A percentile compares a stretch with the other conserved stretches of the same genome.
These are phyloP conservation scores for Danionella dracula DNA, from an alignment of 2,797 vertebrate genomes.

Conservation along the genomic window DNA sequence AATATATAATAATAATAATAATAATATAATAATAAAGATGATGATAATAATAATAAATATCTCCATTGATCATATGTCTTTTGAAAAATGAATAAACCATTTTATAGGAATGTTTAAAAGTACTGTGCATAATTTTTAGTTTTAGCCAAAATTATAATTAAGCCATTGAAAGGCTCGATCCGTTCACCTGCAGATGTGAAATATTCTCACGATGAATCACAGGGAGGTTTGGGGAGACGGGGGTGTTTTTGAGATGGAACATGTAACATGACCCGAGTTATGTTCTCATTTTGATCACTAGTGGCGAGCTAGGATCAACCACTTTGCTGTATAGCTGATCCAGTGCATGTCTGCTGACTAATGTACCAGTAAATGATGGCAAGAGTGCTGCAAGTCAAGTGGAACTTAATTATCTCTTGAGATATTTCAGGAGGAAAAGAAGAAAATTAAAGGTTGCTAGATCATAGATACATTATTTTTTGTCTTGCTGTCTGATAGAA, in stretches of 20 bases:
- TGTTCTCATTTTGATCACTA: constrained; percentile 18
- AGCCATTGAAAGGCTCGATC: too few species aligned
- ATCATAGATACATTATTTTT: constrained; percentile 25
- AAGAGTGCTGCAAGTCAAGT: constrained; percentile 37
- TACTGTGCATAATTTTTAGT: too few species aligned
- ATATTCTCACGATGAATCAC: constrained; percentile 27
- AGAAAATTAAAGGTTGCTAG: constrained; percentile 13
- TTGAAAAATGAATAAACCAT: too few species aligned
- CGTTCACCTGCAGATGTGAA: constrained; percentile 7
- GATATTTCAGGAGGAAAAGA: constrained; percentile 2
- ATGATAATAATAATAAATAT: too few species aligned
- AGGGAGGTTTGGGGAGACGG: too few species aligned
- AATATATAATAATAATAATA: too few species aligned
- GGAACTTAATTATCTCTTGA: constrained; percentile 47
- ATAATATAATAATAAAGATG: too few species aligned
- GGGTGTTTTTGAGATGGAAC: too few species aligned
- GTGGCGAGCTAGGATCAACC: constrained; percentile 18
- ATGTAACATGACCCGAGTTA: constrained; percentile 27
- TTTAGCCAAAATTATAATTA: too few species aligned
- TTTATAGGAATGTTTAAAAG: too few species aligned
- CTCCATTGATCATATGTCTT: too few species aligned
- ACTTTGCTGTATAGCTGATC: constrained; percentile 26
- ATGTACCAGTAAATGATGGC: constrained; percentile 47
- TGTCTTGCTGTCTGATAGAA: background rate
- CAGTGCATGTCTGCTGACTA: constrained; percentile 46